Evolutionary conservation across 2,888 invertebrate genomes (phyloP).

Genomic region (Ametastegia equiseti): DNA sequence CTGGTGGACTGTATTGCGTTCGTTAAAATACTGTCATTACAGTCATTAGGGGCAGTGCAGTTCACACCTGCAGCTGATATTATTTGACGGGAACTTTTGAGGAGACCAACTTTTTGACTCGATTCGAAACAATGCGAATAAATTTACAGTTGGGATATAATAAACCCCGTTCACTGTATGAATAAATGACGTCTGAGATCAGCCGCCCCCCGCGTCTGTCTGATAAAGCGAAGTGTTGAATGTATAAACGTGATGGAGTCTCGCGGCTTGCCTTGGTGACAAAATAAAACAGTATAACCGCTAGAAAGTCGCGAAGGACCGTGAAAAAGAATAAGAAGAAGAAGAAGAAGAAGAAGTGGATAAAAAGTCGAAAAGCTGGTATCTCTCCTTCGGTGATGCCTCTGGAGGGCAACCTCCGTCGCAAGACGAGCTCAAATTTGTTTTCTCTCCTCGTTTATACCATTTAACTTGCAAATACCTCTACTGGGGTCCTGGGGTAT

Average conservation of each 20-base stretch:
- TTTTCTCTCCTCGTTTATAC: constrained; percentile 64
- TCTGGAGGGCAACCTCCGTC: constrained; percentile 54
- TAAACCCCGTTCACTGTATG: constrained; percentile 44
- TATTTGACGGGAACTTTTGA: neutral
- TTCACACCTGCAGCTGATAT: neutral
- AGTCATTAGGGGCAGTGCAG: neutral
- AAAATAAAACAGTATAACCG: constrained; percentile 55
- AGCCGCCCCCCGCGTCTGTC: constrained; percentile 1
- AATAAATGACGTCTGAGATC: constrained; percentile 45
- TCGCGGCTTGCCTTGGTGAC: constrained; percentile 47
- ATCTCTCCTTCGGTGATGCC: constrained; percentile 46
- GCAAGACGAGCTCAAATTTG: constrained; percentile 57
- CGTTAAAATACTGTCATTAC: too few species aligned
- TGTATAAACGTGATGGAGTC: constrained; percentile 34
- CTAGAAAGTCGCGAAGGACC: constrained; percentile 41
- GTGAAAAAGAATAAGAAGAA: too few species aligned
- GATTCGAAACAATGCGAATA: constrained; percentile 35
- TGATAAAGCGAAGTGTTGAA: constrained; percentile 47
- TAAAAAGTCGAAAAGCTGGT: constrained; percentile 54
- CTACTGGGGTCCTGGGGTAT: constrained; percentile 62
- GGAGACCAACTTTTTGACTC: neutral
- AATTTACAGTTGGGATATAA: constrained; percentile 36
- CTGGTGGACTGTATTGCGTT: neutral
- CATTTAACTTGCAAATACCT: constrained; percentile 72
- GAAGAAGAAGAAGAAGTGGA: constrained; percentile 43